A percentile compares a stretch with the other conserved stretches of the same genome.
These are phyloP conservation scores for Podarcis lilfordi DNA, from an alignment of 2,797 vertebrate genomes.

Conservation along the genomic window DNA sequence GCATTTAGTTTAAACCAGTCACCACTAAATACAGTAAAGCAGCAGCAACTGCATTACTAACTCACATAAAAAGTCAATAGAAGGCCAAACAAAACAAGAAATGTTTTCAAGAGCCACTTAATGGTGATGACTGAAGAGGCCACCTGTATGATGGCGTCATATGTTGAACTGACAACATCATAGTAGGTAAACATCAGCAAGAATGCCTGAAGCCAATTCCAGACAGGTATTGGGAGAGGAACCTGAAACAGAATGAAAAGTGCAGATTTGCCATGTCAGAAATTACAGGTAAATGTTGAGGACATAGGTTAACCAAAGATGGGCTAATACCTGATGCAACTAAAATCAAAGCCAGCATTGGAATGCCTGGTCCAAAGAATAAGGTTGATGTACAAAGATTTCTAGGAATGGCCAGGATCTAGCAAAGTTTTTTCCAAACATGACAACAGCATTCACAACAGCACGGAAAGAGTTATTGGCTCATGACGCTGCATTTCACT, in stretches of 20 bases:
- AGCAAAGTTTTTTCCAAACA: not conserved
- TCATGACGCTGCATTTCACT: not conserved
- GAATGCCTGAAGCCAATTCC: not conserved
- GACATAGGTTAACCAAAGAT: not conserved
- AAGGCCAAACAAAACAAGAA: not conserved
- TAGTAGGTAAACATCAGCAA: too few relatives aligned
- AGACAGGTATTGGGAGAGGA: not conserved
- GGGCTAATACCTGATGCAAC: not conserved
- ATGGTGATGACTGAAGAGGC: too few relatives aligned
- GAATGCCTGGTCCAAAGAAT: not conserved
- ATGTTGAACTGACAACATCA: too few relatives aligned
- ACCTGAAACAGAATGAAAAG: not conserved
- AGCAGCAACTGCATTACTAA: not conserved
- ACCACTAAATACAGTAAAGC: not conserved
- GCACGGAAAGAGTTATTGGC: not conserved
- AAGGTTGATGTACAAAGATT: not conserved
- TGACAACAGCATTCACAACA: not conserved
- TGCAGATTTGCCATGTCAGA: not conserved
- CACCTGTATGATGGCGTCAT: too few relatives aligned
- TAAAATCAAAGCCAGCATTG: not conserved
- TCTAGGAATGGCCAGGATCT: not conserved
- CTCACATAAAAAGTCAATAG: not conserved
- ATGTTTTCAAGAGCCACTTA: not conserved
- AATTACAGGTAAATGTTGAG: not conserved
- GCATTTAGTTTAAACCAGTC: too few relatives aligned